Percentiles rank a stretch among this genome's conserved stretches.
phyloP scores from a whole-genome alignment of 2,113 vertebrate species.

The Tyrannus savana region DNA sequence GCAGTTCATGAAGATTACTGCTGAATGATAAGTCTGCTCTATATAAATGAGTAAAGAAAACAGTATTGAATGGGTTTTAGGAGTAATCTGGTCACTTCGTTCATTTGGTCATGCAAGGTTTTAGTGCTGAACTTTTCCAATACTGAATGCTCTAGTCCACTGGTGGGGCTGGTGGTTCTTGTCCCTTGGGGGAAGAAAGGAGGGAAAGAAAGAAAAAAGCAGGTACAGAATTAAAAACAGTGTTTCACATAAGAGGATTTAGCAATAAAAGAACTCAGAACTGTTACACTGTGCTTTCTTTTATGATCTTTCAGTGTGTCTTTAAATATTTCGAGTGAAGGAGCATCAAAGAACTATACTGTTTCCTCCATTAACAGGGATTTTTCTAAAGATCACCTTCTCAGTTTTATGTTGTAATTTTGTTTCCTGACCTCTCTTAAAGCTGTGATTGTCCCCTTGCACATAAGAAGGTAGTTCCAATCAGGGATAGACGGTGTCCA shows the following conservation, averaged over 20 bases:
- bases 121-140: constrained; percentile 56
- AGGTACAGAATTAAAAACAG: background rate
- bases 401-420: background rate
- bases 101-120: constrained; percentile 78
- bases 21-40: constrained; percentile 47
- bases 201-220: background rate
- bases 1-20: constrained; percentile 68
- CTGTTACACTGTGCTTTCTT: background rate
- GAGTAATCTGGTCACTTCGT: constrained; percentile 75
- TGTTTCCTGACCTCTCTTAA: background rate
- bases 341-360: background rate
- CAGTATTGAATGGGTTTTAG: constrained; percentile 47
- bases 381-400: background rate
- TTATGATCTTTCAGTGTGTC: background rate
- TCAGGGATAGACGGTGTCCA: background rate
- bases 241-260: background rate
- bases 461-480: background rate
- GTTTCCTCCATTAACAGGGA: background rate
- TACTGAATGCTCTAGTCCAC: constrained; percentile 81
- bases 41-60: constrained; percentile 64
- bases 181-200: constrained; percentile 69
- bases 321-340: background rate
- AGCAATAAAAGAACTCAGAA: background rate
- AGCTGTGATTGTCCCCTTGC: background rate
- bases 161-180: constrained; percentile 91